Conservation (phyloP, 2,888 invertebrate species). For the Belgica antarctica region DNA sequence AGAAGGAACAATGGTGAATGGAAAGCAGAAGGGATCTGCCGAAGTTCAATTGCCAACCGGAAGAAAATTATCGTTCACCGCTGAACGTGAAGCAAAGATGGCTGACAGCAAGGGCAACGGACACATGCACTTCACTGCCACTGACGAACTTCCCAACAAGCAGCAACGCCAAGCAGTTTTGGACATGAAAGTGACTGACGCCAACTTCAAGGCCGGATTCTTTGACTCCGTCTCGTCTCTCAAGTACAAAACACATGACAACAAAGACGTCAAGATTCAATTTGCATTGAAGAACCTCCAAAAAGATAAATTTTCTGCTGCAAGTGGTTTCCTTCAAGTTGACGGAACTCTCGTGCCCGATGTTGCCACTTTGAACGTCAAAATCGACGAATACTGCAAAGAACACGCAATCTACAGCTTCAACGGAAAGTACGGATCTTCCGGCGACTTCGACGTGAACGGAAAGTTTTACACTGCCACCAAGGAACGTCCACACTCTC, state of each 20-base stretch:
- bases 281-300: conserved; percentile 52
- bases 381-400: conserved; percentile 49
- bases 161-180: conserved; percentile 53
- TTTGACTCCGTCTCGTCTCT: conserved; percentile 54
- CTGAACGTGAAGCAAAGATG: conserved; percentile 54
- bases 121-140: conserved; percentile 57
- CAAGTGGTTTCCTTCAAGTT: conserved; percentile 48
- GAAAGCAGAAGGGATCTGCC: conserved; percentile 51
- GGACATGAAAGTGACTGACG: conserved; percentile 52
- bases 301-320: conserved; percentile 50
- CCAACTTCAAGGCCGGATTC: conserved; percentile 54
- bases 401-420: conserved; percentile 53
- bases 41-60: conserved; percentile 57
- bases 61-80: conserved; percentile 54
- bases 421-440: conserved; percentile 57
- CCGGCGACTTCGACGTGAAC: conserved; percentile 53
- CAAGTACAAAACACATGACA: conserved; percentile 56
- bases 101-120: conserved; percentile 56
- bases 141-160: conserved; percentile 48
- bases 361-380: conserved; percentile 50
- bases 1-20: conserved; percentile 49
- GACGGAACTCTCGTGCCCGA: conserved; percentile 52
- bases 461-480: conserved; percentile 54
- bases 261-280: conserved; percentile 55
- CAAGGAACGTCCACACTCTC: conserved; percentile 37